Evolutionary conservation across 1,140 invertebrate genomes (phyloP).

Genomic region (Drosophila funebris): DNA sequence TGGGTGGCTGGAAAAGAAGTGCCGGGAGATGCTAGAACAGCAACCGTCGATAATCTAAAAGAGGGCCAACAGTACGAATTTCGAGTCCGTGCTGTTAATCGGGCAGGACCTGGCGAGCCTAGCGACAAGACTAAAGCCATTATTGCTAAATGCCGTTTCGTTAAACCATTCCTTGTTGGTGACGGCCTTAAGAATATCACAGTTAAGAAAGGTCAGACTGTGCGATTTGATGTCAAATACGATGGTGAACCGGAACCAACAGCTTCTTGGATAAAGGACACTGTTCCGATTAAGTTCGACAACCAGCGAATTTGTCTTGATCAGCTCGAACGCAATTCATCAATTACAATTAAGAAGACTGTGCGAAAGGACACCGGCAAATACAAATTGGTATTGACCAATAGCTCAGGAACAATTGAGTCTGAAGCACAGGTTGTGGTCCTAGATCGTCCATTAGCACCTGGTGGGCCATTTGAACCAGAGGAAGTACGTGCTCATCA

Average conservation of each 20-base stretch:
- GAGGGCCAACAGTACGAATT: conserved; percentile 99
- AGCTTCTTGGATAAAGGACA: conserved; percentile 90
- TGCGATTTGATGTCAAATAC: conserved; percentile 95
- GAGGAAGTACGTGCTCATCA: conserved; percentile 95
- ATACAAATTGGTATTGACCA: conserved; percentile 93
- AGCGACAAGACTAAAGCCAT: conserved; percentile 97
- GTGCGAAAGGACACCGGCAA: conserved; percentile 95
- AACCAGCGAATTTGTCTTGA: conserved; percentile 91
- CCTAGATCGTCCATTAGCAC: conserved; percentile 93
- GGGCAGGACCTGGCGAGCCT: conserved; percentile 96
- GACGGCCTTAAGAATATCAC: conserved; percentile 93
- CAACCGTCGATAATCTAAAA: conserved; percentile 94
- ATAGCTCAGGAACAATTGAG: conserved; percentile 93
- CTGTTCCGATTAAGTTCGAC: conserved; percentile 90
- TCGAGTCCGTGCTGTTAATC: conserved; percentile 97
- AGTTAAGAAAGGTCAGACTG: conserved; percentile 96
- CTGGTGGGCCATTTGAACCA: conserved; percentile 93
- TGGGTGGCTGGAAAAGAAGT: conserved; percentile 93
- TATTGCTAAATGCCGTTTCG: conserved; percentile 97
- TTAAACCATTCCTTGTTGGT: conserved; percentile 96
- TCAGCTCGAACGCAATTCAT: conserved; percentile 95
- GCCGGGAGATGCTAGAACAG: conserved; percentile 89
- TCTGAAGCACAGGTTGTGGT: conserved; percentile 94
- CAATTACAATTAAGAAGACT: conserved; percentile 94
- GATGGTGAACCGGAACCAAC: conserved; percentile 97